Conservation (phyloP, 2,113 vertebrate species). For the Rhea americana region DNA sequence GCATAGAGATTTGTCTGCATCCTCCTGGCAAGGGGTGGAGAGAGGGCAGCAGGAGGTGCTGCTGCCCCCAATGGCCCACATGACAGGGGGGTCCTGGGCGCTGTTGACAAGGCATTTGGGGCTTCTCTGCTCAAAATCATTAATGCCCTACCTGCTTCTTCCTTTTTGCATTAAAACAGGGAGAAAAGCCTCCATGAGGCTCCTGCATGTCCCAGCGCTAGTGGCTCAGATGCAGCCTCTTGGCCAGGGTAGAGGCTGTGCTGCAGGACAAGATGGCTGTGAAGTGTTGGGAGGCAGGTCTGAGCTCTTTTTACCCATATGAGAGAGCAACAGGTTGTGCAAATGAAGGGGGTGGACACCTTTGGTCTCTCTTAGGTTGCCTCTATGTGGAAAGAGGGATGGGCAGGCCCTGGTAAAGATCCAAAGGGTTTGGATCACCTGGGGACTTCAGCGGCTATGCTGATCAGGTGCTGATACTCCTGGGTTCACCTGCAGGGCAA, state of each 20-base stretch:
- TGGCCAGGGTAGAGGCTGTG: neutral
- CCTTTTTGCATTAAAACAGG: neutral
- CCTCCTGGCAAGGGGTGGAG: neutral
- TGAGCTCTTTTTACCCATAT: neutral
- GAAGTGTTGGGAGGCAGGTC: neutral
- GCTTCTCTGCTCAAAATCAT: neutral
- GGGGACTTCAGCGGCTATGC: neutral
- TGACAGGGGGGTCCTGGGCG: neutral
- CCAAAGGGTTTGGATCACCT: neutral
- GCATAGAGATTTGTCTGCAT: neutral
- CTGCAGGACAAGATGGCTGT: neutral
- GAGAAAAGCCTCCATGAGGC: neutral
- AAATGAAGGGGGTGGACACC: neutral
- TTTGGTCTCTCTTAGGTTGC: neutral
- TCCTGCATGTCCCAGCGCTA: neutral
- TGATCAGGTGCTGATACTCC: neutral
- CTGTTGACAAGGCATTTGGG: neutral
- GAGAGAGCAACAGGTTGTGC: neutral
- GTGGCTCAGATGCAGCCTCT: neutral
- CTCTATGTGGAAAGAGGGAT: neutral
- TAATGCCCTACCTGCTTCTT: neutral
- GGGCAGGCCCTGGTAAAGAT: neutral
- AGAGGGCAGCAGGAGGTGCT: neutral
- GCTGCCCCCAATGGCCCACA: neutral
- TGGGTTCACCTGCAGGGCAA: neutral